These are phyloP conservation scores for Drosophila pruinosa DNA, from an alignment of 1,140 invertebrate species.

Conservation along the genomic window DNA sequence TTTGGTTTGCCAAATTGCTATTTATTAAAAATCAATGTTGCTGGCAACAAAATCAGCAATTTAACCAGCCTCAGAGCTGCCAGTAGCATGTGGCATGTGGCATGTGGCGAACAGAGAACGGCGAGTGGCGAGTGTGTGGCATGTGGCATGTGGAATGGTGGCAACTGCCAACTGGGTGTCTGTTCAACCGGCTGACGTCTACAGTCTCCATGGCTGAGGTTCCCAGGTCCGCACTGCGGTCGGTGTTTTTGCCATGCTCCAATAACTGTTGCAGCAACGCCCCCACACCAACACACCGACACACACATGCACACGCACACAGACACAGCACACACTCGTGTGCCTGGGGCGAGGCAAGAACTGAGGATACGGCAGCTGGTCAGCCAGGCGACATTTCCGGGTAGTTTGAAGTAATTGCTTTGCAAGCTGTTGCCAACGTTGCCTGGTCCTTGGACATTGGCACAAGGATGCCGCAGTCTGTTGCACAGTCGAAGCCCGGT, in stretches of 20 bases:
- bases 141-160: constrained; percentile 1
- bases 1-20: constrained; percentile 71
- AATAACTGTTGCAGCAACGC: constrained; percentile 59
- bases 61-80: constrained; percentile 58
- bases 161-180: constrained; percentile 1
- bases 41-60: constrained; percentile 71
- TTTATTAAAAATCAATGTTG: constrained; percentile 78
- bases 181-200: constrained; percentile 30
- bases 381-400: constrained; percentile 73
- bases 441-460: constrained; percentile 22
- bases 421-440: constrained; percentile 68
- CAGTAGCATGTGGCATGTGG: constrained; percentile 17
- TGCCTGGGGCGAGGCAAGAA: not conserved
- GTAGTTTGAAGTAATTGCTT: constrained; percentile 79
- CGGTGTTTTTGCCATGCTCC: constrained; percentile 53
- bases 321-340: constrained; percentile 23
- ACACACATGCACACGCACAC: constrained; percentile 2
- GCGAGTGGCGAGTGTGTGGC: constrained; percentile 6
- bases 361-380: constrained; percentile 27
- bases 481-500: constrained; percentile 21
- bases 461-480: constrained; percentile 36
- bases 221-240: constrained; percentile 28
- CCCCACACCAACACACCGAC: constrained; percentile 5
- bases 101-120: not conserved
- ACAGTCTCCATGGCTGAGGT: constrained; percentile 8